phyloP scores from a whole-genome alignment of 2,888 invertebrate genomes.

The Sinodicranocentrus sp. region DNA sequence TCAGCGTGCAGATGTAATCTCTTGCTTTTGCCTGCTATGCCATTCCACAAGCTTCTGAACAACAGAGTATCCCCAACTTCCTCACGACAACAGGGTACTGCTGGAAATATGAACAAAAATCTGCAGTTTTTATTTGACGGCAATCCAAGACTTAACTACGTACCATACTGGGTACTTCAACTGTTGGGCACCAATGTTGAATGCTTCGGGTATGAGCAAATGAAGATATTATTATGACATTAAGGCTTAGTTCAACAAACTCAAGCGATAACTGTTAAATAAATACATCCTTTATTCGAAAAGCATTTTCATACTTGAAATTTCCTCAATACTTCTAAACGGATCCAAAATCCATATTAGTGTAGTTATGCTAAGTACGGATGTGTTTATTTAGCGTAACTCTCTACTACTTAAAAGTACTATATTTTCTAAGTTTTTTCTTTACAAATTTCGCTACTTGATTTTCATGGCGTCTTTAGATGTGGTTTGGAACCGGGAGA shows the following conservation, averaged over 20 bases:
- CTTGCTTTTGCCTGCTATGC: slow-evolving; percentile 69
- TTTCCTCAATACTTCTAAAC: too few species aligned
- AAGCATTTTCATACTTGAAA: too few species aligned
- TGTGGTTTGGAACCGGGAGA: slow-evolving; percentile 60
- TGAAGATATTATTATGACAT: too few species aligned
- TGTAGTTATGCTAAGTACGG: too few species aligned
- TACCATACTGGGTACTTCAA: slow-evolving; percentile 73
- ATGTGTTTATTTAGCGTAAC: too few species aligned
- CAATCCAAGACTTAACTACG: slow-evolving; percentile 72
- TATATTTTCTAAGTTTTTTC: background rate
- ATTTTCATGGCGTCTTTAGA: slow-evolving; percentile 38
- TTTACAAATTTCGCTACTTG: slow-evolving; percentile 28
- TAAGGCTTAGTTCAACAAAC: too few species aligned
- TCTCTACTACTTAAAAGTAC: too few species aligned
- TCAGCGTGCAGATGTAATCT: slow-evolving; percentile 75
- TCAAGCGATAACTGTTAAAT: too few species aligned
- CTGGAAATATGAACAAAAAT: slow-evolving; percentile 32
- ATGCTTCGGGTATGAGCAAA: slow-evolving; percentile 66
- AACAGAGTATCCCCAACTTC: slow-evolving; percentile 5
- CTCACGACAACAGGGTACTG: slow-evolving; percentile 9
- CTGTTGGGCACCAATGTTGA: slow-evolving; percentile 67
- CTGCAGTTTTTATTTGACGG: slow-evolving; percentile 73
- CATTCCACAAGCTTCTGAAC: slow-evolving; percentile 64
- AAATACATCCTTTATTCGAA: too few species aligned
- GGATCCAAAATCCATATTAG: background rate